phyloP scores from a whole-genome alignment of 1,140 invertebrate genomes.

The Brachionus rubens region DNA sequence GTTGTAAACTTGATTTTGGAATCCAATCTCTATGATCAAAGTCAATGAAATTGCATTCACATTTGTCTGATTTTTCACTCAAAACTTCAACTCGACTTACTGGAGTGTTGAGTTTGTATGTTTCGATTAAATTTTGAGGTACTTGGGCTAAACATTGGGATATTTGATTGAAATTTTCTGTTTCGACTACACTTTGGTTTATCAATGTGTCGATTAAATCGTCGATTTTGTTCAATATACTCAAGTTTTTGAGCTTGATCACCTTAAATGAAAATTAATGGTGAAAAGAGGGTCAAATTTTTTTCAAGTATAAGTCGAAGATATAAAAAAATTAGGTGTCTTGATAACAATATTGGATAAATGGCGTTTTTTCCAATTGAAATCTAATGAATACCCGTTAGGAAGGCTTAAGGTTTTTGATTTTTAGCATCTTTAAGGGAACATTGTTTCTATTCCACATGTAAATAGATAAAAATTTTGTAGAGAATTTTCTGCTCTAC shows the following conservation, averaged over 20 bases:
- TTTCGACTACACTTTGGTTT: not conserved
- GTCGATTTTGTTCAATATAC: not conserved
- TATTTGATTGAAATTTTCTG: not conserved
- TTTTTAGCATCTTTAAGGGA: too few relatives aligned
- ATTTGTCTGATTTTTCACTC: not conserved
- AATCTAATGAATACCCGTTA: too few relatives aligned
- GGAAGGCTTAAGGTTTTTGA: too few relatives aligned
- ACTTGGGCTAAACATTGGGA: not conserved
- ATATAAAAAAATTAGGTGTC: too few relatives aligned
- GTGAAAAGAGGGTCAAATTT: too few relatives aligned
- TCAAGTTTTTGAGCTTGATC: conserved; percentile 3
- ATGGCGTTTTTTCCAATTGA: too few relatives aligned
- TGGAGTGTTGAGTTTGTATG: not conserved
- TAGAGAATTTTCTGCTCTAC: too few relatives aligned
- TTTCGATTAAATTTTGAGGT: not conserved
- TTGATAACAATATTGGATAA: too few relatives aligned
- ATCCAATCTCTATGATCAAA: not conserved
- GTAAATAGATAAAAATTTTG: too few relatives aligned
- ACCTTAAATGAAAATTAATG: too few relatives aligned
- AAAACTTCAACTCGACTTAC: not conserved
- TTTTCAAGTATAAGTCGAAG: too few relatives aligned
- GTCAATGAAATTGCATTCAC: not conserved
- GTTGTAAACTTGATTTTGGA: not conserved
- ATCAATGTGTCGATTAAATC: not conserved
- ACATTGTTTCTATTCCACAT: too few relatives aligned